Evolutionary conservation across 2,113 vertebrate species (phyloP).

Genomic region (rat (Rattus norvegicus)): DNA sequence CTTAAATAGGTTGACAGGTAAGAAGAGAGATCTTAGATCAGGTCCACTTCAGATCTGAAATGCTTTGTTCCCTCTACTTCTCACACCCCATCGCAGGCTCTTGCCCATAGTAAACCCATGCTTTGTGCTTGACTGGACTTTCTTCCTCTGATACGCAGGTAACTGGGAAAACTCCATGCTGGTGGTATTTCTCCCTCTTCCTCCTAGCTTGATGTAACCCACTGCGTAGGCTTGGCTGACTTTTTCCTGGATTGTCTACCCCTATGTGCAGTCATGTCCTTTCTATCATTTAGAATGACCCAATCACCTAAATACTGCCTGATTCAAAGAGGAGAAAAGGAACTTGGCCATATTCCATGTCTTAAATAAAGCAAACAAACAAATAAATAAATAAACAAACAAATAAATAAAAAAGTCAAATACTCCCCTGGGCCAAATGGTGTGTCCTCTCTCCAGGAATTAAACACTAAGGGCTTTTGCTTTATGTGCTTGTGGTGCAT

Average conservation of each 20-base stretch:
- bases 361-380: not conserved
- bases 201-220: not conserved
- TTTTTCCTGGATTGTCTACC: not conserved
- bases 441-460: not conserved
- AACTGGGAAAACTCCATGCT: not conserved
- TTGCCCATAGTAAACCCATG: not conserved
- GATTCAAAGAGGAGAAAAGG: not conserved
- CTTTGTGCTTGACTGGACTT: not conserved
- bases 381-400: not conserved
- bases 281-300: not conserved
- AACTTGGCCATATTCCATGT: not conserved
- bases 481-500: not conserved
- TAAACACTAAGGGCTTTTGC: not conserved
- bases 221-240: not conserved
- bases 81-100: not conserved
- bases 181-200: not conserved
- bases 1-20: not conserved
- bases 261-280: not conserved
- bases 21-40: not conserved
- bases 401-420: not conserved
- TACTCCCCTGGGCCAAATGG: not conserved
- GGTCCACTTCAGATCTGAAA: not conserved
- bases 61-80: not conserved
- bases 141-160: not conserved
- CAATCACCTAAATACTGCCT: not conserved